A percentile compares a stretch with the other conserved stretches of the same genome.
Conservation (phyloP, 2,113 vertebrate species). For the Myrmophylax atrothorax region DNA sequence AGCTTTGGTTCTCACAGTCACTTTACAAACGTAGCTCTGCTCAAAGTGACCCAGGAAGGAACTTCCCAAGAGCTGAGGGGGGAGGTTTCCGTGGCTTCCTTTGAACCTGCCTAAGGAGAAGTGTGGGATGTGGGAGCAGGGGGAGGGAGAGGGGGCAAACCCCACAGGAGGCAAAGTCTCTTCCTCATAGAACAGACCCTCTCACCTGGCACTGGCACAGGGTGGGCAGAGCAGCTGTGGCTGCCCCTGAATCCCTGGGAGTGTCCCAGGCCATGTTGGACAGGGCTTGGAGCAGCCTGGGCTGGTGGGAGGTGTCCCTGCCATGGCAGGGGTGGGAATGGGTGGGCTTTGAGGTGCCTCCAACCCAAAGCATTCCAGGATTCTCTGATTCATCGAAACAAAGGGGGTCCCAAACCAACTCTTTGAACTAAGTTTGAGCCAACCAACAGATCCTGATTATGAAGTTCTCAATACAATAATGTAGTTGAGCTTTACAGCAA, state of each 20-base stretch:
- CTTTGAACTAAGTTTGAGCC: background rate
- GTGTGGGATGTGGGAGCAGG: background rate
- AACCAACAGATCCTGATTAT: background rate
- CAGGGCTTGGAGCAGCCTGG: background rate
- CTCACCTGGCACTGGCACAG: background rate
- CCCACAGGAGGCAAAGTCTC: background rate
- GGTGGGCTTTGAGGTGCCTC: accelerated
- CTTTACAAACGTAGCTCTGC: background rate
- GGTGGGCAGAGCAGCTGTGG: background rate
- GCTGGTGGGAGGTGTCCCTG: background rate
- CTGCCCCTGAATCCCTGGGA: background rate
- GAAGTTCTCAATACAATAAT: background rate
- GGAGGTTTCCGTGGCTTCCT: background rate
- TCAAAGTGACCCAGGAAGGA: background rate
- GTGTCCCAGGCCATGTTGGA: background rate
- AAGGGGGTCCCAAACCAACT: background rate
- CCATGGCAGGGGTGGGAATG: background rate
- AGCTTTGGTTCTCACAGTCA: background rate
- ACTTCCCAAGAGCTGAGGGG: background rate
- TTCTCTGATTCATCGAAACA: background rate
- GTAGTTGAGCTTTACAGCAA: background rate
- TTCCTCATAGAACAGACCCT: background rate
- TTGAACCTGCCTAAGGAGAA: background rate
- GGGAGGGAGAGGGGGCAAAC: background rate
- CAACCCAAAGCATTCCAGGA: background rate